A percentile compares a stretch with the other conserved stretches of the same genome.
Conservation (phyloP, 2,113 vertebrate species). For the Lucifuga dentata region DNA sequence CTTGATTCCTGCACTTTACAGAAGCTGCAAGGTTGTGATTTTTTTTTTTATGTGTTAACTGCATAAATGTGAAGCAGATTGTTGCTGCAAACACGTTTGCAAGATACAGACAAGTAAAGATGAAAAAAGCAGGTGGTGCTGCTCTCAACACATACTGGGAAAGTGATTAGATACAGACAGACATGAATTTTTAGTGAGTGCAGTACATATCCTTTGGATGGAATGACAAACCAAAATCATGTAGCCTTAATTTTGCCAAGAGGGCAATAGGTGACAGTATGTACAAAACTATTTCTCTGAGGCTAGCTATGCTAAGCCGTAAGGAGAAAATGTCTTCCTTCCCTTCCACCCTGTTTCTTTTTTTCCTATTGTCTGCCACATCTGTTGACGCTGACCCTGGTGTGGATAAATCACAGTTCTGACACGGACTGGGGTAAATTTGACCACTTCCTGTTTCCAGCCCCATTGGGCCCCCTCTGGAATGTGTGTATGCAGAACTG, state of each 20-base stretch:
- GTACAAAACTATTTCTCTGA: slow-evolving; percentile 5
- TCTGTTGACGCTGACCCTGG: slow-evolving; percentile 74
- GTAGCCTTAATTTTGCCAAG: slow-evolving; percentile 22
- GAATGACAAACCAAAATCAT: slow-evolving; percentile 63
- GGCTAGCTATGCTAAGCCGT: slow-evolving; percentile 26
- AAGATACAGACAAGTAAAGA: slow-evolving; percentile 34
- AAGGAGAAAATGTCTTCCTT: slow-evolving; percentile 32
- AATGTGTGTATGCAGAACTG: slow-evolving; percentile 75
- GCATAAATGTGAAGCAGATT: neutral
- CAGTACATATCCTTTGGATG: slow-evolving; percentile 60
- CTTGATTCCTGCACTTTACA: too few species aligned
- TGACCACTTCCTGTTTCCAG: slow-evolving; percentile 80
- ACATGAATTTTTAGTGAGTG: slow-evolving; percentile 44
- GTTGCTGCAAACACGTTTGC: slow-evolving; percentile 36
- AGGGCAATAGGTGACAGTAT: slow-evolving; percentile 28
- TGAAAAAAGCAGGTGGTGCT: slow-evolving; percentile 65
- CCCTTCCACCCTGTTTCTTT: slow-evolving; percentile 12
- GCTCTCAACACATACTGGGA: slow-evolving; percentile 42
- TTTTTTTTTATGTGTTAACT: too few species aligned
- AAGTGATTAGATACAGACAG: slow-evolving; percentile 52
- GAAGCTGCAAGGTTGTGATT: too few species aligned
- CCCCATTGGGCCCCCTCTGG: slow-evolving; percentile 78
- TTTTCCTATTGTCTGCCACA: slow-evolving; percentile 66
- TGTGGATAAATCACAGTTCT: slow-evolving; percentile 73
- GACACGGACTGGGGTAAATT: slow-evolving; percentile 77